These are phyloP conservation scores for Spheniscus humboldti DNA, from an alignment of 2,797 vertebrate genomes.

Conservation along the genomic window DNA sequence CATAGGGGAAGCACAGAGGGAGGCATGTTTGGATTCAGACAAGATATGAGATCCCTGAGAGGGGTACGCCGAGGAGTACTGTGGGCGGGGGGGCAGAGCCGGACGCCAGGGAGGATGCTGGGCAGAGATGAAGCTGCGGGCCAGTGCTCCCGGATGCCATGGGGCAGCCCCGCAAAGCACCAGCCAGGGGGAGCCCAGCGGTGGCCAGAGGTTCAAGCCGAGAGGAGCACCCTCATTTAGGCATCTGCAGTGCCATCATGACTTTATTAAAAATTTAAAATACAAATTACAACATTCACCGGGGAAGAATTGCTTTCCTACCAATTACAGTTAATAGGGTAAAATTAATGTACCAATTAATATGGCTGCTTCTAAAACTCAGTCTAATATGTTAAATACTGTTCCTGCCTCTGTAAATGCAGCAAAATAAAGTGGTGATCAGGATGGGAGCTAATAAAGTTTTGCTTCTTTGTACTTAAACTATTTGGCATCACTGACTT, in stretches of 20 bases:
- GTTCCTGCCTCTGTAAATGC: neutral
- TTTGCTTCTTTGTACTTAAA: conserved; percentile 71
- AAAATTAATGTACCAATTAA: conserved; percentile 81
- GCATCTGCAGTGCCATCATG: neutral
- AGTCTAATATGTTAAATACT: conserved; percentile 25
- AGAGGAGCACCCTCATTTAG: neutral
- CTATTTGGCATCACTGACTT: conserved; percentile 69
- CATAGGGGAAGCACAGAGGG: neutral
- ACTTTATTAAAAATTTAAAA: conserved; percentile 66
- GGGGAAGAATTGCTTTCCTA: conserved; percentile 60
- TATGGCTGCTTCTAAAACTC: conserved; percentile 60
- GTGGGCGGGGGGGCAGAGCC: fast-evolving
- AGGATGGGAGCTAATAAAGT: conserved; percentile 69
- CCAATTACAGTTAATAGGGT: conserved; percentile 73
- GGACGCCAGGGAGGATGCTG: neutral
- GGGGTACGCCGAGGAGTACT: fast-evolving
- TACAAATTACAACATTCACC: conserved; percentile 57
- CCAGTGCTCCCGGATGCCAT: fast-evolving
- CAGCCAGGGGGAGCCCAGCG: fast-evolving
- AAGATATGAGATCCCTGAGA: fast-evolving
- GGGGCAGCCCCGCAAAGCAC: fast-evolving
- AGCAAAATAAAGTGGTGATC: conserved; percentile 13
- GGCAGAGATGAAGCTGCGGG: fast-evolving
- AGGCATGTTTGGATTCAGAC: fast-evolving
- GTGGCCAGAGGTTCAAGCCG: fast-evolving